These are phyloP conservation scores for Triplophysa dalaica DNA, from an alignment of 2,113 vertebrate genomes.

Conservation along the genomic window DNA sequence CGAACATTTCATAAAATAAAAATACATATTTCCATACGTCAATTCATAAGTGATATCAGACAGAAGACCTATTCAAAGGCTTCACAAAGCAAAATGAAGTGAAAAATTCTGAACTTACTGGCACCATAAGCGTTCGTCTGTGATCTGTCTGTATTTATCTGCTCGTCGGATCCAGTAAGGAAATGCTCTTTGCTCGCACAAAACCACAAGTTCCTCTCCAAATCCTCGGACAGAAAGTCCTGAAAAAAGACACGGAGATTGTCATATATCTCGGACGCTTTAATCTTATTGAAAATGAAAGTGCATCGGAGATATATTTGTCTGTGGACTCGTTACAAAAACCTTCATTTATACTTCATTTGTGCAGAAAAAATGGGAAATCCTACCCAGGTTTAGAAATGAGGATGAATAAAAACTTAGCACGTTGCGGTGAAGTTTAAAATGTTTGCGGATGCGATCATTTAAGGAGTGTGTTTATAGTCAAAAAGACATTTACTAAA, in stretches of 20 bases:
- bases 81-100: slow-evolving; percentile 33
- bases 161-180: slow-evolving; percentile 55
- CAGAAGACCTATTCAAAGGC: background rate
- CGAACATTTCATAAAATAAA: background rate
- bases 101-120: slow-evolving; percentile 66
- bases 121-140: slow-evolving; percentile 59
- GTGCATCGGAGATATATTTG: background rate
- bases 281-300: slow-evolving; percentile 29
- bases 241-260: slow-evolving; percentile 43
- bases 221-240: slow-evolving; percentile 58
- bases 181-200: slow-evolving; percentile 55
- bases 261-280: slow-evolving; percentile 6
- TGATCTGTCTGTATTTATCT: slow-evolving; percentile 48
- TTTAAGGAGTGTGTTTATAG: background rate
- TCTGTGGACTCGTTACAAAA: slow-evolving; percentile 20
- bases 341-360: slow-evolving; percentile 10
- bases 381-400: background rate
- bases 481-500: background rate
- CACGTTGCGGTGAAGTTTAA: background rate
- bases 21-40: slow-evolving; percentile 18
- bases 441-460: background rate
- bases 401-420: background rate
- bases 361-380: background rate
- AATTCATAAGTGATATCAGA: background rate
- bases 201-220: slow-evolving; percentile 56